A percentile compares a stretch with the other conserved stretches of the same genome.
phyloP scores from a whole-genome alignment of 2,888 invertebrate genomes.

The Meliscaeva auricollis region DNA sequence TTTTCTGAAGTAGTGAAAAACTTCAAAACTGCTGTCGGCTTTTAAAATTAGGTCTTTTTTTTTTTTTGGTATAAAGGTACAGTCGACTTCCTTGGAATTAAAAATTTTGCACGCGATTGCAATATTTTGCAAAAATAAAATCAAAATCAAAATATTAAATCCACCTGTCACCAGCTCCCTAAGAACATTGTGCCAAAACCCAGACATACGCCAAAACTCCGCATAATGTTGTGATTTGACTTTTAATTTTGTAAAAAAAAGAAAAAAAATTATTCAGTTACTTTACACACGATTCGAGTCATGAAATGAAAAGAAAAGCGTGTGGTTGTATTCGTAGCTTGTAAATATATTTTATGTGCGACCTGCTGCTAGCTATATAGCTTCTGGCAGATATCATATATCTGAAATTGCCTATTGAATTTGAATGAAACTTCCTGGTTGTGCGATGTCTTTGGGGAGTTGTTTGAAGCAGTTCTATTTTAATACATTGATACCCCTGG shows the following conservation, averaged over 20 bases:
- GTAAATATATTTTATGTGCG: background rate
- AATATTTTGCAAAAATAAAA: too few relatives aligned
- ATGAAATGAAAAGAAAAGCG: constrained; percentile 23
- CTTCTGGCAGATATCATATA: constrained; percentile 37
- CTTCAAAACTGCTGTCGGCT: too few relatives aligned
- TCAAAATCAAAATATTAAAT: too few relatives aligned
- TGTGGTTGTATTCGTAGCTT: constrained; percentile 15
- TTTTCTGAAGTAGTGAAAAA: too few relatives aligned
- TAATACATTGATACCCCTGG: background rate
- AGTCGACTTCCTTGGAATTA: too few relatives aligned
- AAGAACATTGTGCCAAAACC: background rate
- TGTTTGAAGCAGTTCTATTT: constrained; percentile 16
- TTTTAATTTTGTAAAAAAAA: constrained; percentile 53
- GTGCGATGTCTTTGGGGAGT: constrained; percentile 6
- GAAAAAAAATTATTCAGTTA: constrained; percentile 19
- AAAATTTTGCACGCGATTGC: too few relatives aligned
- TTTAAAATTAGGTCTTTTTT: too few relatives aligned
- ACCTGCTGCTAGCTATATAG: background rate
- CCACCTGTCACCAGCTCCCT: background rate
- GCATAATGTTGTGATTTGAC: constrained; percentile 57
- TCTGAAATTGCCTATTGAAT: constrained; percentile 31
- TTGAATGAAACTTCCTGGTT: constrained; percentile 60
- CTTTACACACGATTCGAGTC: background rate
- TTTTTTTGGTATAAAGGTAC: too few relatives aligned
- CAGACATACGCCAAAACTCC: constrained; percentile 12